phyloP scores from a whole-genome alignment of 2,888 invertebrate species.

The Calameuta idolon region DNA sequence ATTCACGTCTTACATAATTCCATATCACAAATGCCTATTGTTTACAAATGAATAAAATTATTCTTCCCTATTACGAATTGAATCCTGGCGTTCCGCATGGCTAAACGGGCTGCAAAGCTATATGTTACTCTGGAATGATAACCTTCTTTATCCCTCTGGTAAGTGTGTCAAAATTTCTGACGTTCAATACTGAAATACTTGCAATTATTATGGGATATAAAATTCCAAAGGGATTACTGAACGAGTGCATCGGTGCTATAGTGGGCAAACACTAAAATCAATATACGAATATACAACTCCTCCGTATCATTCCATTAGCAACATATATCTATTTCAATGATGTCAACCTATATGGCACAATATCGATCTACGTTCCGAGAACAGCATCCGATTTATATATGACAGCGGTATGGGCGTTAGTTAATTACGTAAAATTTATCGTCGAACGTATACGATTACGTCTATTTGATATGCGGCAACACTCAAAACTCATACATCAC shows the following conservation, averaged over 20 bases:
- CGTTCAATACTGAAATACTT: neutral
- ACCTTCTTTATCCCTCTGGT: neutral
- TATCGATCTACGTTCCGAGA: neutral
- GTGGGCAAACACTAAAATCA: neutral
- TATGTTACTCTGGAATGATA: too few species aligned
- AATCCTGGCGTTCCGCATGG: too few species aligned
- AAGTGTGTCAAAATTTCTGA: neutral
- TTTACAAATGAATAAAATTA: too few species aligned
- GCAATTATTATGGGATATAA: neutral
- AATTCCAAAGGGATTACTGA: neutral
- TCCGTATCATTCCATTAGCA: neutral
- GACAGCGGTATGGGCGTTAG: conserved; percentile 28
- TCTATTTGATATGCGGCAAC: conserved; percentile 59
- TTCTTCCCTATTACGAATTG: too few species aligned
- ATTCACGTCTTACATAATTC: too few species aligned
- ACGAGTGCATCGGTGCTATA: neutral
- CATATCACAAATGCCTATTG: too few species aligned
- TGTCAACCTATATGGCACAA: neutral
- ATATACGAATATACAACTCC: neutral
- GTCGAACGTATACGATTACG: conserved; percentile 50
- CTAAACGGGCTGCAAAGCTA: too few species aligned
- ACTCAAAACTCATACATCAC: conserved; percentile 62
- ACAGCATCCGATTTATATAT: neutral
- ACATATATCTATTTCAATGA: neutral
- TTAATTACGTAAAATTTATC: conserved; percentile 59